phyloP scores from a whole-genome alignment of 2,113 vertebrate genomes.

The Anolis sagrei region DNA sequence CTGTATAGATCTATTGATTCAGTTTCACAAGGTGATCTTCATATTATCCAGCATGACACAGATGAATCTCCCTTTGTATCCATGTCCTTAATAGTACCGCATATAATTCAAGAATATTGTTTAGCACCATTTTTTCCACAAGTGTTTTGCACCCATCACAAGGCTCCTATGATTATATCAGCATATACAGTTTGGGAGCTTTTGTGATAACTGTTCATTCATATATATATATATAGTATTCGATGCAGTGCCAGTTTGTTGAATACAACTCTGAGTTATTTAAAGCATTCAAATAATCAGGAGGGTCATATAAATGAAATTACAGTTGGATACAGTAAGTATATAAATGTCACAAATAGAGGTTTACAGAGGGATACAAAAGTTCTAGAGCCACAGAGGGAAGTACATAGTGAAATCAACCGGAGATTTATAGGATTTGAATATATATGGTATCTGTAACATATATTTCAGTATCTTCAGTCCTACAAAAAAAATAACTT shows the following conservation, averaged over 20 bases:
- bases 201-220: not conserved
- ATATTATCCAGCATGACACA: not conserved
- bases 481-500: not conserved
- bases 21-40: conserved; percentile 4
- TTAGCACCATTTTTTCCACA: conserved; percentile 11
- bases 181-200: not conserved
- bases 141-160: not conserved
- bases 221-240: not conserved
- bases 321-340: not conserved
- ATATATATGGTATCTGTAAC: not conserved
- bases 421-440: not conserved
- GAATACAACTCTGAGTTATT: not conserved
- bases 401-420: not conserved
- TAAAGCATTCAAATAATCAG: not conserved
- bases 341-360: not conserved
- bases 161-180: not conserved
- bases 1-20: not conserved
- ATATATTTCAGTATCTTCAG: not conserved
- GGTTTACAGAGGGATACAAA: not conserved
- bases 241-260: not conserved
- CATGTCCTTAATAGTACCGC: not conserved
- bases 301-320: not conserved
- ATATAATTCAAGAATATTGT: not conserved
- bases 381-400: not conserved
- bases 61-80: not conserved